Base-by-base conservation (phyloP, 2,888 invertebrate species). In the Monoplex corrugatus region DNA sequence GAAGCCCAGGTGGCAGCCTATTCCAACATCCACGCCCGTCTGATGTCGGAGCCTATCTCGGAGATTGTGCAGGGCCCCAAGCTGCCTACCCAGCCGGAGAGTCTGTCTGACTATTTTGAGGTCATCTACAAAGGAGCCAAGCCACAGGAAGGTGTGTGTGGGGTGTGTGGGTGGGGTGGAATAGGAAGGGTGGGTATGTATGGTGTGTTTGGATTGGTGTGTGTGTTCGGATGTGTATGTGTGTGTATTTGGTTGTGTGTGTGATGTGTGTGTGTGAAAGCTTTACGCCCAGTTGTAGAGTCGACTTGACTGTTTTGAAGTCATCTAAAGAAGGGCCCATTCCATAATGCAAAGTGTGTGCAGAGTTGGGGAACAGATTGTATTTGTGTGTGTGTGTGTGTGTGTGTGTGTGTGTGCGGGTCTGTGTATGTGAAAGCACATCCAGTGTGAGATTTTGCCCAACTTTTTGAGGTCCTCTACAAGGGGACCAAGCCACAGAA, bases 1-100 rank as follows among this genome's bases (percentile, higher is more conserved):
- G 50, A 87, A 8, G 87, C 87, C 5, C 88, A 88, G 88, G 43
- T 40, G 19, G 63, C 68, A 23, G 88, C 88, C 16, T 88, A 88
- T 63, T 5, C 13, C 40, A 44, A 83, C 50, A 63, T 88, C 57
- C 83, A 44, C n/a, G 6, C 35, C 43, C 57, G 88, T 19, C 68
- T 88, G 43, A 3, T 19, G 40, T 19, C 38, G 10, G 88, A 88
- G 45, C 43, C 88, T 38, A 45, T 83, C 43, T 38, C 88, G 19
- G 0, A 45, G 40, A 68, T 88, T 28, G 88, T 82, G n/a, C 63
- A 57, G n/a, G 88, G 88, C 28, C 35, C 83, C 6, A 6, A 5
- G 28, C 45, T 88, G 2, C 83, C 57, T 19, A 43, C 45, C 40
- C 57, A 83, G 10, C 88, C 88, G 6, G 78, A 82, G 44, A 72